A percentile compares a stretch with the other conserved stretches of the same genome.
phyloP scores from a whole-genome alignment of 1,140 invertebrate genomes.

The Nasonia vitripennis region DNA sequence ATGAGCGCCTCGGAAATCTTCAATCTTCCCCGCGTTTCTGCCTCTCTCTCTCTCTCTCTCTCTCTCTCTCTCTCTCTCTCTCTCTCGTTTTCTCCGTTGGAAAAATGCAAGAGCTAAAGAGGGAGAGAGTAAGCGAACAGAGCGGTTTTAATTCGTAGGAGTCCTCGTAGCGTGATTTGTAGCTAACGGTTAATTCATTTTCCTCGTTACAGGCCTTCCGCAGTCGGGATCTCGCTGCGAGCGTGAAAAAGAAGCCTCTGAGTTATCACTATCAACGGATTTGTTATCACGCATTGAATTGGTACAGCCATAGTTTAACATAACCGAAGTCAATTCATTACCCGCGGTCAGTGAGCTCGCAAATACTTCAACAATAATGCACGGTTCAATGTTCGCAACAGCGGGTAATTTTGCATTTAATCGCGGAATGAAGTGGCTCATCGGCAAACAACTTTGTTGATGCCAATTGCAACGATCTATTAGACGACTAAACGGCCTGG shows the following conservation, averaged over 20 bases:
- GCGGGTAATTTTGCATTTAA: too few species aligned
- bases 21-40: background rate
- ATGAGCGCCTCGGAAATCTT: slow-evolving; percentile 2
- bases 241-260: background rate
- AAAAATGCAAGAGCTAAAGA: background rate
- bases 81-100: background rate
- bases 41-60: background rate
- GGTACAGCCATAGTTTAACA: too few species aligned
- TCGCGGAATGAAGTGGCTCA: too few species aligned
- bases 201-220: slow-evolving; percentile 43
- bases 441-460: too few species aligned
- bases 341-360: too few species aligned
- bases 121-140: background rate
- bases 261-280: too few species aligned
- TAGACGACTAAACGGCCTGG: background rate
- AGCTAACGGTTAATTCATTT: slow-evolving; percentile 62
- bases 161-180: slow-evolving; percentile 57
- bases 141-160: slow-evolving; percentile 55
- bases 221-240: background rate
- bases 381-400: too few species aligned
- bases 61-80: background rate
- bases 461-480: background rate
- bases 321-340: too few species aligned
- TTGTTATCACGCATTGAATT: too few species aligned
- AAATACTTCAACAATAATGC: too few species aligned